Percentiles rank a stretch among this genome's conserved stretches.
phyloP scores from a whole-genome alignment of 2,888 invertebrate genomes.

The Camptogramma bilineatum region DNA sequence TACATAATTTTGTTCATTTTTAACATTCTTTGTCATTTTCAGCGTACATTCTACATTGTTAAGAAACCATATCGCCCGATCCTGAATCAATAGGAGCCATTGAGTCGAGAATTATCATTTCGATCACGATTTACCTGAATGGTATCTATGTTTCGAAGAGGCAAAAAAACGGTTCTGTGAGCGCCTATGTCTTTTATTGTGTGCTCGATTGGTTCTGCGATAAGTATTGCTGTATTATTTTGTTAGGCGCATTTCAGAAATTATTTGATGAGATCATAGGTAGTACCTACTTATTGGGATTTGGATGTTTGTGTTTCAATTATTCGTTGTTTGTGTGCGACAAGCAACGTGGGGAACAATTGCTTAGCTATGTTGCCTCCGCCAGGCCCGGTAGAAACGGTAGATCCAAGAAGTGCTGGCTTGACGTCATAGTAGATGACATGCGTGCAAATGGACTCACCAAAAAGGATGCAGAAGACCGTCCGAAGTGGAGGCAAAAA shows the following conservation, averaged over 20 bases:
- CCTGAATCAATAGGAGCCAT: conserved; percentile 26
- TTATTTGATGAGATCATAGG: background rate
- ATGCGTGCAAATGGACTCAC: too few relatives aligned
- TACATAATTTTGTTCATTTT: too few relatives aligned
- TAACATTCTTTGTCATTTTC: background rate
- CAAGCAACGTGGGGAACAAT: too few relatives aligned
- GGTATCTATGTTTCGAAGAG: background rate
- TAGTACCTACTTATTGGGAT: too few relatives aligned
- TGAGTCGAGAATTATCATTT: conserved; percentile 17
- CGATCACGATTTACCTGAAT: conserved; percentile 16
- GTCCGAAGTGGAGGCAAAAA: too few relatives aligned
- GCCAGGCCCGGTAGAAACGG: too few relatives aligned
- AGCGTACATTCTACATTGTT: background rate
- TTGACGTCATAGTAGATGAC: too few relatives aligned
- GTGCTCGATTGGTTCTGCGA: background rate
- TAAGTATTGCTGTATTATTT: conserved; percentile 10
- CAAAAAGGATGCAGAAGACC: too few relatives aligned
- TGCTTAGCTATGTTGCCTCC: too few relatives aligned
- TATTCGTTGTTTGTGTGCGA: too few relatives aligned
- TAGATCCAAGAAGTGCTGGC: too few relatives aligned
- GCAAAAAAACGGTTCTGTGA: conserved; percentile 2
- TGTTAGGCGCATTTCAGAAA: conserved; percentile 2
- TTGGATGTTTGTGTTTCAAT: background rate
- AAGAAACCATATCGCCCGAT: conserved; percentile 4
- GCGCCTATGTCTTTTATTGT: conserved; percentile 23